Evolutionary conservation across 2,888 invertebrate species (phyloP), one percentile per base, ranked within the genome.

Genomic region (Entomobrya proxima): DNA sequence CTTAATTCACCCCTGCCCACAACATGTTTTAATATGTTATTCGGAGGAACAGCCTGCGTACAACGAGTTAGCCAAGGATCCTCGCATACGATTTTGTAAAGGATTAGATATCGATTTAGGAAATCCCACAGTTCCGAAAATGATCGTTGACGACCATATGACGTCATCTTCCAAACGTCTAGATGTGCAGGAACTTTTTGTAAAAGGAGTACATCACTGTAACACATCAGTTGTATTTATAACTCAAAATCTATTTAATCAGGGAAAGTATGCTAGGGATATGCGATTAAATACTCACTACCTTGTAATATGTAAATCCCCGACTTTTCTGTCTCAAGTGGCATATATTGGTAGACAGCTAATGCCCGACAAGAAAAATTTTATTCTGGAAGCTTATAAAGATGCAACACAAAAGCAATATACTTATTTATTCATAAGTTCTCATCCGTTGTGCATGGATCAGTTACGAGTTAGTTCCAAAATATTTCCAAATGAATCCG

Each of bases 361-460:
- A 1, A 76, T 85, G 52, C 87, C 87, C 0, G 13, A 47, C 24
- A 40, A 37, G 2, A n/a, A 11, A 11, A 52, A 40, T 1, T 76
- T 83, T 50, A 35, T 88, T 15, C 13, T 61, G 5, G 80, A 79
- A 1, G 83, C 87, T 0, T 88, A 88, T 77, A 82, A 77, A 75
- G 61, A 86, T 30, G 88, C 88, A 0, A 88, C 87, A 4, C 11
- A 40, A 18, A 30, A 44, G 18, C 74, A 77, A 1, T 88, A 81
- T 30, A 58, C 85, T 0, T 88, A 88, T 55, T 75, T 88, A 75
- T 83, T 86, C 35, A 13, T 88, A 1, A 88, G 72, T 58, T 24
- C 81, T 0, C 87, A 85, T 80, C 87, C 88, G 24, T 9, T 21
- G 18, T 86, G 86, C 69, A 44, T 83, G 15, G 87, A 87, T 18